Evolutionary conservation across 2,113 vertebrate species (phyloP), one percentile per base, ranked within the genome.

Genomic region (Sturnus vulgaris): DNA sequence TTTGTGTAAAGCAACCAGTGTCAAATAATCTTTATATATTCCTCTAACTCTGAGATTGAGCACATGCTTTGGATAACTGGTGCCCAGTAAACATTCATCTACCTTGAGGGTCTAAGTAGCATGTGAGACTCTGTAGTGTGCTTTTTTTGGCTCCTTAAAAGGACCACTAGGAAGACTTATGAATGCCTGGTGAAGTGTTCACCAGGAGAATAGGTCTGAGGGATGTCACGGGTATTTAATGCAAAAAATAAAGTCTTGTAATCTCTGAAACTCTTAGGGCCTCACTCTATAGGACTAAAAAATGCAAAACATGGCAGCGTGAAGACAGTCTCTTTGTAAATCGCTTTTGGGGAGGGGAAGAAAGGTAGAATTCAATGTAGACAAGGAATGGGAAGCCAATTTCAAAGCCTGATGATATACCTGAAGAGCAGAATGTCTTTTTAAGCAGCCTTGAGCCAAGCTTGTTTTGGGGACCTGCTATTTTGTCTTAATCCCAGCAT

Each of bases 401-500:
- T 82, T 37, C 16, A 55, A 71, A 86, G 72, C 33, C 31, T n/a
- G 13, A 27, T 56, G 40, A 24, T 52, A 7, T 15, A 60, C 17
- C 55, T 66, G 71, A 88, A 88, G 44, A 78, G 25, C 40, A 68
- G 61, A 21, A 22, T 85, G 68, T 77, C 20, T 23, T 85, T 92
- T 77, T 61, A 78, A 86, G 78, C n/a, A 81, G 39, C 42, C 66
- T 70, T 35, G 7, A 64, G 66, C 65, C 18, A 61, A 50, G 23
- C 82, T 93, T 90, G 35, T 88, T 83, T 83, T 84, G 57, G 60
- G 49, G 55, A 53, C 39, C 68, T 66, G 25, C 30, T 92, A 20
- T 92, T 95, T 95, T 84, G 56, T 86, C 70, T 92, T 92, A 81
- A 86, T 94, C 17, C 11, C 55, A 77, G 60, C 31, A 23, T 90